phyloP scores from a whole-genome alignment of 1,140 invertebrate species.

The Drosophila tsacasi region DNA sequence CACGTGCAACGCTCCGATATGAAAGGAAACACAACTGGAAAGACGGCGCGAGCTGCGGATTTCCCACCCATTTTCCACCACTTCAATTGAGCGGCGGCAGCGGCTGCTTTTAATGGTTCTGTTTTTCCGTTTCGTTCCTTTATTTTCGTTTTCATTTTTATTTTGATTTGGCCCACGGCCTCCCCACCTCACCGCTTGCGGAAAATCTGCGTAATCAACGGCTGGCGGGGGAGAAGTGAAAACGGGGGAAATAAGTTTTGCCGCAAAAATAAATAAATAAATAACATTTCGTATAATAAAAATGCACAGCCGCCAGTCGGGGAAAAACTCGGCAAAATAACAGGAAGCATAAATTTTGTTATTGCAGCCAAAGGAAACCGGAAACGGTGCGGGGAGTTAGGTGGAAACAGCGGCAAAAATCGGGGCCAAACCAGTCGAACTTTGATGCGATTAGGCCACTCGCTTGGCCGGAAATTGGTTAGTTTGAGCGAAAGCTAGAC shows the following conservation, averaged over 20 bases:
- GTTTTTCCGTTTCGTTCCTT: constrained; percentile 53
- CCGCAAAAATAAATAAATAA: constrained; percentile 75
- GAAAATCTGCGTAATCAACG: constrained; percentile 60
- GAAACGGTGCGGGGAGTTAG: background rate
- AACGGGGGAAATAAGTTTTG: constrained; percentile 62
- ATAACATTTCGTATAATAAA: constrained; percentile 63
- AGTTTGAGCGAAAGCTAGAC: constrained; percentile 4
- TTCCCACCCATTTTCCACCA: constrained; percentile 22
- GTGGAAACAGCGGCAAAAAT: constrained; percentile 4
- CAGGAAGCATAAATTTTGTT: constrained; percentile 57
- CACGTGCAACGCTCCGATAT: constrained; percentile 39
- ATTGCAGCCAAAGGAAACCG: constrained; percentile 24
- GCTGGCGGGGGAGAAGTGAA: background rate
- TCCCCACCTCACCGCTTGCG: background rate
- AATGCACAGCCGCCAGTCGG: constrained; percentile 28
- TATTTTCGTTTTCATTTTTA: constrained; percentile 44
- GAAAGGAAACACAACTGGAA: constrained; percentile 48
- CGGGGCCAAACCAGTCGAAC: constrained; percentile 24
- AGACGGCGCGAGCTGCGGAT: constrained; percentile 28
- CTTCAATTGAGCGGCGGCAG: constrained; percentile 46
- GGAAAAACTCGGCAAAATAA: constrained; percentile 50
- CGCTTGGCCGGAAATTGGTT: constrained; percentile 40
- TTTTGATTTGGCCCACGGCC: constrained; percentile 42
- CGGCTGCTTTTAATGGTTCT: constrained; percentile 70
- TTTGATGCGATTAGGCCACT: constrained; percentile 54